A percentile compares a stretch with the other conserved stretches of the same genome.
These are phyloP conservation scores for Malthinus seriepunctatus DNA, from an alignment of 2,888 invertebrate species.

Conservation along the genomic window DNA sequence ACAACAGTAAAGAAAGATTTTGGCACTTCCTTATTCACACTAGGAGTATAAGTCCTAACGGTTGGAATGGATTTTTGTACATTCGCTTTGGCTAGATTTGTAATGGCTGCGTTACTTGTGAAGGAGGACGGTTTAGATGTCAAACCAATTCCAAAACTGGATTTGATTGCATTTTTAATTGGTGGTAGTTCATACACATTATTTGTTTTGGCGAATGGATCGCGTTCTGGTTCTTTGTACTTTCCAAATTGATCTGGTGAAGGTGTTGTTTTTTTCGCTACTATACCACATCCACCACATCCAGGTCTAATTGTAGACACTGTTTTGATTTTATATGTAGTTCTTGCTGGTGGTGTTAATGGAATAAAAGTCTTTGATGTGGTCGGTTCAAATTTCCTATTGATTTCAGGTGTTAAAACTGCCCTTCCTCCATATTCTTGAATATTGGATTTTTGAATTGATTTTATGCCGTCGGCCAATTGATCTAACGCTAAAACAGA, in stretches of 20 bases:
- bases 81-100: too few species aligned
- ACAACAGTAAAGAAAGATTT: too few species aligned
- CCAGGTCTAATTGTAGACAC: conserved; percentile 55
- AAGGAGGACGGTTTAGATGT: too few species aligned
- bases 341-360: conserved; percentile 29
- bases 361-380: conserved; percentile 6
- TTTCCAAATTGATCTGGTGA: background rate
- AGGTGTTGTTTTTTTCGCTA: conserved; percentile 54
- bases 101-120: too few species aligned
- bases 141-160: too few species aligned
- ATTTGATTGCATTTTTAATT: too few species aligned
- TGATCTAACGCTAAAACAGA: conserved; percentile 1
- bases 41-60: too few species aligned
- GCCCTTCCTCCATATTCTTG: conserved; percentile 7
- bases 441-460: conserved; percentile 9
- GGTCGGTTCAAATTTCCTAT: background rate
- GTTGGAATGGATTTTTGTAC: too few species aligned
- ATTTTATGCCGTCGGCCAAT: background rate
- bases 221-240: too few species aligned
- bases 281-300: conserved; percentile 64
- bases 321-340: conserved; percentile 43
- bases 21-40: too few species aligned
- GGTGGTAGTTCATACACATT: too few species aligned
- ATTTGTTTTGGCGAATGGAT: too few species aligned
- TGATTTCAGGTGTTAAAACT: background rate